phyloP scores from a whole-genome alignment of 2,888 invertebrate species.

The Drosophila testacea region DNA sequence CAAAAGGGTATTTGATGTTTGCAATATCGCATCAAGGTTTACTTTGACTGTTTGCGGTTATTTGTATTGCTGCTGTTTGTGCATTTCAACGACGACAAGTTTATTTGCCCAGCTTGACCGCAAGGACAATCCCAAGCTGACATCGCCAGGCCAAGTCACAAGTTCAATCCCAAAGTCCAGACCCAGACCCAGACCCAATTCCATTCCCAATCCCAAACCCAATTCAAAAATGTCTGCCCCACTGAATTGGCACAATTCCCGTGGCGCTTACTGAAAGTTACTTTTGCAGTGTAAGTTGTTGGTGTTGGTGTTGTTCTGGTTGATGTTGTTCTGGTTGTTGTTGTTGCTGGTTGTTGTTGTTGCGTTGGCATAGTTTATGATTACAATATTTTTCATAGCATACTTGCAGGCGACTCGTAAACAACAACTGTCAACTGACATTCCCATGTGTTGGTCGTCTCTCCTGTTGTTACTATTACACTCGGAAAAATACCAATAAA shows the following conservation, averaged over 20 bases:
- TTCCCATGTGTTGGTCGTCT: constrained; percentile 37
- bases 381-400: constrained; percentile 61
- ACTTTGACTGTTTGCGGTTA: background rate
- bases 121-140: constrained; percentile 17
- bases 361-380: constrained; percentile 44
- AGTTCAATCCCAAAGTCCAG: background rate
- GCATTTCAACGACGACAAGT: constrained; percentile 5
- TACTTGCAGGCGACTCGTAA: constrained; percentile 58
- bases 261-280: background rate
- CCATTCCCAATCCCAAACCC: constrained; percentile 2
- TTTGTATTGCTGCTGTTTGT: constrained; percentile 5
- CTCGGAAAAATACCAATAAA: too few relatives aligned
- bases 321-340: background rate
- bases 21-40: background rate
- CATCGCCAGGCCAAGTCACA: constrained; percentile 1
- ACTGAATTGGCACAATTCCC: constrained; percentile 27
- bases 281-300: constrained; percentile 5
- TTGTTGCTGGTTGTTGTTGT: constrained; percentile 5
- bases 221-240: constrained; percentile 4
- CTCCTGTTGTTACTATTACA: background rate
- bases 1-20: background rate
- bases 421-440: constrained; percentile 31
- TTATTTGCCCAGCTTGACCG: constrained; percentile 25
- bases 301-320: background rate
- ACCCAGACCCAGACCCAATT: constrained; percentile 2